Evolutionary conservation across 2,888 invertebrate genomes (phyloP).

Genomic region (Beris morrisii): DNA sequence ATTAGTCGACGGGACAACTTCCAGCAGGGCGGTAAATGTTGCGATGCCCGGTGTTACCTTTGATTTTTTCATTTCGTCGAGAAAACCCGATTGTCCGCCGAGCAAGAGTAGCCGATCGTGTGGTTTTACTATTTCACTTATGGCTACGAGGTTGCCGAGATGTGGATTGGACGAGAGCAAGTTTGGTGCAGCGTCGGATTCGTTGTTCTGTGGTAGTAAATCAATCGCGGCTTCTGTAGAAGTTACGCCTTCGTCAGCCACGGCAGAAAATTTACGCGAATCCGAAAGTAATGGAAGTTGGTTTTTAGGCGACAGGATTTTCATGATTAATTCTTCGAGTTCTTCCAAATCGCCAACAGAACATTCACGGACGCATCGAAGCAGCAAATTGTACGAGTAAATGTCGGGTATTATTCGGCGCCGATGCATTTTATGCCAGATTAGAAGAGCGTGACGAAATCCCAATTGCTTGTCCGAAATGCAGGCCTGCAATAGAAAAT

Average conservation of each 20-base stretch:
- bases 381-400: constrained; percentile 77
- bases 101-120: constrained; percentile 73
- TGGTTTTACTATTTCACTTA: constrained; percentile 62
- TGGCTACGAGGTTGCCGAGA: constrained; percentile 63
- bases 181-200: constrained; percentile 62
- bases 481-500: constrained; percentile 82
- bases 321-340: constrained; percentile 60
- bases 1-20: constrained; percentile 66
- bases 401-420: constrained; percentile 68
- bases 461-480: constrained; percentile 78
- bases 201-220: constrained; percentile 21
- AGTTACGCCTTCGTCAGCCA: neutral
- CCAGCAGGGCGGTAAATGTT: constrained; percentile 76
- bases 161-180: constrained; percentile 64
- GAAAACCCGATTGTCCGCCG: constrained; percentile 77
- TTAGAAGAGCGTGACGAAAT: constrained; percentile 75
- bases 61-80: constrained; percentile 71
- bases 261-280: constrained; percentile 1
- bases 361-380: constrained; percentile 80
- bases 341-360: constrained; percentile 69
- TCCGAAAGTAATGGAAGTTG: constrained; percentile 9
- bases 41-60: constrained; percentile 73
- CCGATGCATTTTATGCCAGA: constrained; percentile 82
- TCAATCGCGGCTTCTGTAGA: neutral
- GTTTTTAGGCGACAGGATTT: constrained; percentile 43